phyloP scores from a whole-genome alignment of 2,888 invertebrate species.

The Metopia argyrocephala region DNA sequence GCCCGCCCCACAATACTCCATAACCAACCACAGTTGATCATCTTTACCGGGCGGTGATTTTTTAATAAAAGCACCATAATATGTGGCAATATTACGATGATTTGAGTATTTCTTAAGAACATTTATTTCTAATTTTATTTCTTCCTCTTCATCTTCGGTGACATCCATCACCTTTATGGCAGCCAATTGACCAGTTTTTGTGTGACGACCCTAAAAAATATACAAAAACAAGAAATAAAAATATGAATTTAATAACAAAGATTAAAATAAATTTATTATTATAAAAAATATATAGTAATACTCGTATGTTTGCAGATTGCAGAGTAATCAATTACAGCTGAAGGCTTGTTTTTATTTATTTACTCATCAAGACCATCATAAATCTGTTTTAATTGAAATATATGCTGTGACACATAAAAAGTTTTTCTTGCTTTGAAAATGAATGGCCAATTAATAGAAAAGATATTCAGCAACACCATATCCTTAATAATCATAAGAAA shows the following conservation, averaged over 20 bases:
- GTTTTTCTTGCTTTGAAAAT: not conserved
- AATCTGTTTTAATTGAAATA: not conserved
- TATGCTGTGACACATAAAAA: not conserved
- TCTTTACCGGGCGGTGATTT: constrained; percentile 99
- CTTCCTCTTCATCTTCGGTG: constrained; percentile 99
- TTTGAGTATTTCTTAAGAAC: constrained; percentile 99
- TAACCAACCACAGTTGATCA: constrained; percentile 99
- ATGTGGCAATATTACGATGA: constrained; percentile 99
- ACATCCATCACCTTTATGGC: constrained; percentile 99
- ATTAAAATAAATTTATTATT: not conserved
- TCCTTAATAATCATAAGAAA: too few species aligned
- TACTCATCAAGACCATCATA: not conserved
- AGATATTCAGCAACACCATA: not conserved
- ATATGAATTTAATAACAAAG: not conserved
- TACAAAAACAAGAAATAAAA: not conserved
- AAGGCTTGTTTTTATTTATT: not conserved
- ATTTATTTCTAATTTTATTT: constrained; percentile 99
- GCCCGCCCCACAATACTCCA: constrained; percentile 99
- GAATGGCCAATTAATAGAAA: not conserved
- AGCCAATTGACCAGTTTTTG: constrained; percentile 99
- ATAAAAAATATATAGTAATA: not conserved
- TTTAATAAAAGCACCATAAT: constrained; percentile 99
- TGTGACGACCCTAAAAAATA: constrained; percentile 94
- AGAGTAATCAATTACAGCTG: not conserved
- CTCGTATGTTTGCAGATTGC: not conserved